Evolutionary conservation across 2,797 vertebrate genomes (phyloP), one percentile per base, ranked within the genome.

Genomic region (Arnoldichthys spilopterus): DNA sequence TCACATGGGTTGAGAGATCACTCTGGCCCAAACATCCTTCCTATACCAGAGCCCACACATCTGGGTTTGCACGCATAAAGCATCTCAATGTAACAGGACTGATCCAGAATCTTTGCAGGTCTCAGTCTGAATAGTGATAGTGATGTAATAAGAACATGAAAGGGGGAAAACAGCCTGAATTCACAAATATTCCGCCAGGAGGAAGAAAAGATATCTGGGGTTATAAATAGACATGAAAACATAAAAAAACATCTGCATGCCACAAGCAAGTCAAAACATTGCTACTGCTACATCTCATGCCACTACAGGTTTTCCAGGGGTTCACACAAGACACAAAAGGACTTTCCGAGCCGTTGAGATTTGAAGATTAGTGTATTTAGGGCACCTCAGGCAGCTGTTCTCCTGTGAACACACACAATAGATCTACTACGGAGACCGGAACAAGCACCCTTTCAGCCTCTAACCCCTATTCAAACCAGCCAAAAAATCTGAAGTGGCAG

Each of bases 301-400:
- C n/a, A 13, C 7, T 24, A 28, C 37, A 67, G 26, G 63, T 56
- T 54, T 28, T 20, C 1, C 9, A 18, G 28, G 24, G 66, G 70
- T 72, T 72, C 49, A 28, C 51, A 64, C 49, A 71, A 74, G 40
- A 64, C n/a, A 67, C 32, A 66, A 76, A 63, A 66, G n/a, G n/a
- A 61, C 32, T 79, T 51, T 72, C 72, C 26, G 58, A 73, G 76
- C 69, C 51, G 34, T 75, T 9, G 43, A 72, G 61, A 74, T 79
- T 53, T 77, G 63, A 74, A 67, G 49, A 73, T 72, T 73, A 81
- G 68, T 54, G 53, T 67, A 58, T 70, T 78, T 78, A 67, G 30
- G 76, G 76, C 69, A 79, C 69, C 53, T 76, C 56, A 43, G 71
- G 67, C 71, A 79, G 80, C 61, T 70, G 76, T 43, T 69, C 6